phyloP scores from a whole-genome alignment of 1,140 invertebrate species.

The Apis mellifera region DNA sequence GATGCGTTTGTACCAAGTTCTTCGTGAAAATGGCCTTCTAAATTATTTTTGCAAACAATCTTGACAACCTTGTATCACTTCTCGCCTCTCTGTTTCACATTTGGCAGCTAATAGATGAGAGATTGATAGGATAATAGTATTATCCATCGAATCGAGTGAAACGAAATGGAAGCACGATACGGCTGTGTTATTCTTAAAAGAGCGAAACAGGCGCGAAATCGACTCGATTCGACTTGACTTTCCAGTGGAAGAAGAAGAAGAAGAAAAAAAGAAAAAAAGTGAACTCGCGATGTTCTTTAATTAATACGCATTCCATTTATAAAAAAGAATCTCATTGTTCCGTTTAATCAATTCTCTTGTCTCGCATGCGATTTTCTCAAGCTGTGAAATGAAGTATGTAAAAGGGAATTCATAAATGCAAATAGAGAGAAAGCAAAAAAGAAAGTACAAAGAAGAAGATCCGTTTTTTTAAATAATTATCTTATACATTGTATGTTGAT shows the following conservation, averaged over 20 bases:
- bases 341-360: background rate
- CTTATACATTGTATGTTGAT: constrained; percentile 11
- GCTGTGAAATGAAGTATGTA: background rate
- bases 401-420: background rate
- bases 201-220: background rate
- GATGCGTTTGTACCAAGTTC: background rate
- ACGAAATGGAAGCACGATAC: background rate
- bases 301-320: background rate
- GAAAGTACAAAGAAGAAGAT: background rate
- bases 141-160: background rate
- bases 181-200: too few relatives aligned
- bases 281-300: background rate
- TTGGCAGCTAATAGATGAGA: background rate
- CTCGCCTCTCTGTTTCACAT: background rate
- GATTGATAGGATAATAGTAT: constrained; percentile 6
- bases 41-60: constrained; percentile 42
- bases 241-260: background rate
- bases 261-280: too few relatives aligned
- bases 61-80: constrained; percentile 22
- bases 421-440: constrained; percentile 1
- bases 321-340: background rate
- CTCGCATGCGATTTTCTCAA: background rate
- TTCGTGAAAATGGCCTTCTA: background rate
- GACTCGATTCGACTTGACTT: background rate
- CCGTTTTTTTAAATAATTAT: background rate